These are phyloP conservation scores for Otus sunia DNA, from an alignment of 2,113 vertebrate species.

Conservation along the genomic window DNA sequence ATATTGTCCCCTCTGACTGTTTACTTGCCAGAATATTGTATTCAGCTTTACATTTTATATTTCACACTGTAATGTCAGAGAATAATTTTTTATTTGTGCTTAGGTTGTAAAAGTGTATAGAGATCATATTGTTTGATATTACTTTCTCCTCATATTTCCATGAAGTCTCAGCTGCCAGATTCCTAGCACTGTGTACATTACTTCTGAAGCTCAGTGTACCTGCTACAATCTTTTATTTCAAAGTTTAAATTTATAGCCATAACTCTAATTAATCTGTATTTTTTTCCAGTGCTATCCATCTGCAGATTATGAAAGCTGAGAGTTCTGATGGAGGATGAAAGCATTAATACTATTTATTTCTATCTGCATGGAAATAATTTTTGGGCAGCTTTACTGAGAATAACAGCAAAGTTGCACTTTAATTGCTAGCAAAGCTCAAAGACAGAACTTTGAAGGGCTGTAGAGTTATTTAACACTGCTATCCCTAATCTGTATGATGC, in stretches of 20 bases:
- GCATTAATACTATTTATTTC: background rate
- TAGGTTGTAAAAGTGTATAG: background rate
- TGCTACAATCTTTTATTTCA: conserved; percentile 5
- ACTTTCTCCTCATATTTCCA: background rate
- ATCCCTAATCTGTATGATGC: background rate
- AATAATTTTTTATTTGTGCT: background rate
- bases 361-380: background rate
- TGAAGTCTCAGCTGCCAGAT: background rate
- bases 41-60: background rate
- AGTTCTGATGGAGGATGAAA: conserved; percentile 1
- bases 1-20: background rate
- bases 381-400: background rate
- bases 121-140: background rate
- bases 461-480: background rate
- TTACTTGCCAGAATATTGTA: background rate
- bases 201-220: background rate
- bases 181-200: background rate
- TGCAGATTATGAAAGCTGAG: background rate
- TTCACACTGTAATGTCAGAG: background rate
- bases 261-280: background rate
- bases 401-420: background rate
- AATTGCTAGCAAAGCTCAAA: background rate
- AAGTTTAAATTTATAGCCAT: background rate
- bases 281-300: background rate
- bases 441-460: background rate